Percentiles rank a stretch among this genome's conserved stretches.
phyloP scores from a whole-genome alignment of 2,797 vertebrate genomes.

The Hydrophis major region DNA sequence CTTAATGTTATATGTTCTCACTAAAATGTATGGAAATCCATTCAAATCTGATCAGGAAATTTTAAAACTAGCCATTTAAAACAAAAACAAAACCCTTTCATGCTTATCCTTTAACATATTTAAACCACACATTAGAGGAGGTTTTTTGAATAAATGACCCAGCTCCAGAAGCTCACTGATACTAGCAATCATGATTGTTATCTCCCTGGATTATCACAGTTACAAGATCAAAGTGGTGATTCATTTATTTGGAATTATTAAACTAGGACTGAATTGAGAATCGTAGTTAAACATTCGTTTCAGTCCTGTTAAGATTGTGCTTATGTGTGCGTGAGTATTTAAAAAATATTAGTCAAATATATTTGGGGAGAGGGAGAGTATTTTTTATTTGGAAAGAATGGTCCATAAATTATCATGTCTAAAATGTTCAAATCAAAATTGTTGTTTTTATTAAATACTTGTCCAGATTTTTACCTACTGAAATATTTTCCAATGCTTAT shows the following conservation, averaged over 20 bases:
- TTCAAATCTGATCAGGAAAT: background rate
- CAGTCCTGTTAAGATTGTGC: background rate
- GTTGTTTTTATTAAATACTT: background rate
- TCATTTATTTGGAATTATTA: background rate
- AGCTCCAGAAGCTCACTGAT: background rate
- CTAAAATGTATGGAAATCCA: background rate
- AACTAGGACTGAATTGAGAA: background rate
- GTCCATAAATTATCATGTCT: background rate
- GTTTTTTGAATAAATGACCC: background rate
- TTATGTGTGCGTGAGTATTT: background rate
- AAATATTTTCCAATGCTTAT: no score
- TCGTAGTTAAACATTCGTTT: background rate
- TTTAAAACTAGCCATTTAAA: background rate
- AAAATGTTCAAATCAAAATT: background rate
- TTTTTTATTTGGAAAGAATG: background rate
- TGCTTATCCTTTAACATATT: background rate
- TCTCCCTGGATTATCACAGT: background rate
- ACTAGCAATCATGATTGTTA: background rate
- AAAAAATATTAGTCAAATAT: background rate
- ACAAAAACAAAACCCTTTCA: background rate
- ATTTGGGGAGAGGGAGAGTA: no score
- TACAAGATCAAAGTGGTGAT: background rate
- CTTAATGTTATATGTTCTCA: conserved; percentile 10
- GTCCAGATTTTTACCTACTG: background rate
- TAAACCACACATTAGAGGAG: background rate